Evolutionary conservation across 2,113 vertebrate species (phyloP), one percentile per base, ranked within the genome.

Genomic region (Dunckerocampus dactyliophorus): DNA sequence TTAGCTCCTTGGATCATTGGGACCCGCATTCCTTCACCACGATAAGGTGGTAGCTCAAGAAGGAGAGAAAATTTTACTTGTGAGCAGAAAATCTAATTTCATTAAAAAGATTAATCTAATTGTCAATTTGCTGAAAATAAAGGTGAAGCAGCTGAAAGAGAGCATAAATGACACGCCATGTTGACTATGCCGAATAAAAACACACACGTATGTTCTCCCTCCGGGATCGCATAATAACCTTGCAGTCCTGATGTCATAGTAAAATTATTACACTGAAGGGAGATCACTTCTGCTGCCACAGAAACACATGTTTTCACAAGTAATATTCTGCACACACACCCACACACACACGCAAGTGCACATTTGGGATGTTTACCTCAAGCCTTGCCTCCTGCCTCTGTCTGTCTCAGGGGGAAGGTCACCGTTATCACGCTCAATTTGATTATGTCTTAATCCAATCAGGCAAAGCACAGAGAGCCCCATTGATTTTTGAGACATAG

Each of bases 371-470:
- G 20, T 42, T 43, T 42, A 56, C 19, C 39, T 42, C 45, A 2
- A 48, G 8, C 11, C 15, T 31, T 34, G 31, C 67, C 4, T 34
- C 57, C 70, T 49, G 45, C 22, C 48, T 51, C 67, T 49, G 58
- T 66, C 63, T 13, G 59, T 81, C 71, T 82, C 61, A 52, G 63
- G 15, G 24, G 74, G 82, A 90, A 88, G 89, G 87, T 89, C 85
- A 86, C 69, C 71, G 81, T 87, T 87, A 85, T 87, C 80, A 37
- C 59, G 75, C 66, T 85, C 69, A 47, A 89, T 88, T 81, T 87
- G 87, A 89, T 89, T 89, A 87, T 39, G 65, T 84, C 84, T 85
- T 88, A 90, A 91, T 89, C 85, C 85, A 90, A 90, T 91, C 81
- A 87, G 81, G 75, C 78, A 84, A 81, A 83, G 85, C 80, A 85